Base-by-base conservation (phyloP, 1,140 invertebrate genomes). In the Lasaia peninsularis region DNA sequence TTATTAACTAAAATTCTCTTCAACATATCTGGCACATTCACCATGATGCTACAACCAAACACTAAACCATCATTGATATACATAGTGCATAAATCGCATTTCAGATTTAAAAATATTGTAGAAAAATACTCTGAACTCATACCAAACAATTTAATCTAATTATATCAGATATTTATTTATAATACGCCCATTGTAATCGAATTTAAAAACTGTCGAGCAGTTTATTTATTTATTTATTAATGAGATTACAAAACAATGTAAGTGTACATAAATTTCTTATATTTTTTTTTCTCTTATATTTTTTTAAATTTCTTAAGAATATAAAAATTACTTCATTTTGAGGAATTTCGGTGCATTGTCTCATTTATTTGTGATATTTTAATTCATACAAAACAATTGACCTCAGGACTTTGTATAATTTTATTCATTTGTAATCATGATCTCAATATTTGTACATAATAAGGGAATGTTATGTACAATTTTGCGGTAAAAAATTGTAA, bases 1-100 rank as follows among this genome's bases (percentile, higher is more conserved):
- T 86, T 88, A 88, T 84, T 85, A 88, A 88, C 85, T 88, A 86
- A 88, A 88, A 85, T 80, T 83, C 69, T 86, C 77, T 81, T 84
- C 80, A 88, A 85, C 82, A 86, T 81, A 82, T 86, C 82, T 83
- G 85, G 85, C 85, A 83, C 85, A 67, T 81, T 74, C 74, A 80
- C 76, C 76, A 80, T 73, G 73, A 80, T 79, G 85, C 75, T 76
- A 80, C 76, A 86, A 86, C 77, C 79, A 80, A 88, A 85, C 79
- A 80, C 71, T 75, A 75, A 75, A 73, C 68, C 71, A 73, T 70
- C 70, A 81, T 80, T 77, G 85, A 86, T 86, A 84, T 76, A 78
- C 62, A 72, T 77, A 70, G 81, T 85, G 81, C 85, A 83, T 83
- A 77, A 78, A 83, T 82, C 73, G 75, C 79, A 80, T 71, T 79